Conservation (phyloP, 2,113 vertebrate species). For the Tenebrosternarchus preto region DNA sequence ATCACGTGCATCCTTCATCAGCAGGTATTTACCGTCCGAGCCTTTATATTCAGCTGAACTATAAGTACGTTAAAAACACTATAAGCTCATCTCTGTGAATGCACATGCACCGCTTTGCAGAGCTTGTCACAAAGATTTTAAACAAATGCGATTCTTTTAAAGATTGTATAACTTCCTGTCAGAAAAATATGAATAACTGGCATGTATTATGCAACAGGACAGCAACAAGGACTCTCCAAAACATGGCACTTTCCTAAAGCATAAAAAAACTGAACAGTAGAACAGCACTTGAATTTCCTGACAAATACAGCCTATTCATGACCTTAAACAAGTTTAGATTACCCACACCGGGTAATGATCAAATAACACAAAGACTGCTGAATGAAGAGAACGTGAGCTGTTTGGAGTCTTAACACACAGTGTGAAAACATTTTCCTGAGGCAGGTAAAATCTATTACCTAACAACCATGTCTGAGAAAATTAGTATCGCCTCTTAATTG, state of each 20-base stretch:
- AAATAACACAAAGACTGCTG: background rate
- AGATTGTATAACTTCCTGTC: slow-evolving; percentile 21
- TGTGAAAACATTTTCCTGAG: background rate
- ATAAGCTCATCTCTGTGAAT: background rate
- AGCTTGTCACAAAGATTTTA: slow-evolving; percentile 28
- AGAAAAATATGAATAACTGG: slow-evolving; percentile 41
- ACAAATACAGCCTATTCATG: background rate
- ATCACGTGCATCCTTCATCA: background rate
- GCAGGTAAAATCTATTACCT: slow-evolving; percentile 34
- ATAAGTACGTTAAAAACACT: background rate
- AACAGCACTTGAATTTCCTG: slow-evolving; percentile 21
- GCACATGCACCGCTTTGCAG: slow-evolving; percentile 19
- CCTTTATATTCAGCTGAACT: slow-evolving; percentile 1
- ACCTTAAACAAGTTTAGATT: slow-evolving; percentile 4
- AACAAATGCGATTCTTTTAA: slow-evolving; percentile 37
- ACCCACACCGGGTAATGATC: background rate
- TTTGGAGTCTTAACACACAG: too few species aligned
- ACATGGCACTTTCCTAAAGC: slow-evolving; percentile 29
- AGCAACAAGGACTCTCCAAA: slow-evolving; percentile 23
- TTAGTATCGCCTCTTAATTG: slow-evolving; percentile 35
- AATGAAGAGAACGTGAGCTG: slow-evolving; percentile 1
- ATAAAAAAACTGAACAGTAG: slow-evolving; percentile 11
- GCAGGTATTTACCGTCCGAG: background rate
- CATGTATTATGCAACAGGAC: slow-evolving; percentile 40
- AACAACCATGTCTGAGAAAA: slow-evolving; percentile 41